Percentiles rank a stretch among this genome's conserved stretches.
phyloP scores from a whole-genome alignment of 2,113 vertebrate species.

The Psilopogon haemacephalus region DNA sequence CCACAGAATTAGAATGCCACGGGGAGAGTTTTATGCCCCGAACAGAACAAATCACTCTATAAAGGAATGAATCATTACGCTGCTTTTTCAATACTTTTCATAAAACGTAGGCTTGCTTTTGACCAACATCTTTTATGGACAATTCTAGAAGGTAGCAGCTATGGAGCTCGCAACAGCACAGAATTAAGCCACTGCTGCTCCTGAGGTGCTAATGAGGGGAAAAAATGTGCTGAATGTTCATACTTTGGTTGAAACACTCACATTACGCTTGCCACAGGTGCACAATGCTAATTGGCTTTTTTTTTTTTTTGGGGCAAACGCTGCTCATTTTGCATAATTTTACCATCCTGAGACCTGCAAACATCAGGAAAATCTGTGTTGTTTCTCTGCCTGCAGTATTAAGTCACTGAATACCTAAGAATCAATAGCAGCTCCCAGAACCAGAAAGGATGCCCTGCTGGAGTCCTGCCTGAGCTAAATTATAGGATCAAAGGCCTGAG shows the following conservation, averaged over 20 bases:
- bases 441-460: neutral
- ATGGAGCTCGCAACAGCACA: conserved; percentile 15
- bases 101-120: conserved; percentile 33
- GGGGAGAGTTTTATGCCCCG: neutral
- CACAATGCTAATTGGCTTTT: conserved; percentile 64
- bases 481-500: conserved; percentile 13
- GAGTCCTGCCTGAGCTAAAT: neutral
- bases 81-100: conserved; percentile 12
- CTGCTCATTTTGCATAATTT: conserved; percentile 64
- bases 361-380: conserved; percentile 55
- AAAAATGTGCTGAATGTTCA: conserved; percentile 70
- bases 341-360: conserved; percentile 52
- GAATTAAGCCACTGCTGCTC: conserved; percentile 37
- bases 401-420: conserved; percentile 17
- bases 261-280: conserved; percentile 59
- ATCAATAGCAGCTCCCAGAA: conserved; percentile 22
- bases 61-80: neutral
- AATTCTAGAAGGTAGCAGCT: conserved; percentile 9
- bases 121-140: neutral
- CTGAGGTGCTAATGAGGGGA: conserved; percentile 58
- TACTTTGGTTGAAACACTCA: conserved; percentile 16
- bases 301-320: conserved; percentile 50
- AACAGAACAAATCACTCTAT: neutral
- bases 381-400: conserved; percentile 43
- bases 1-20: neutral